Base-by-base conservation (phyloP, 2,888 invertebrate genomes). In the Gastrophysa polygoni region DNA sequence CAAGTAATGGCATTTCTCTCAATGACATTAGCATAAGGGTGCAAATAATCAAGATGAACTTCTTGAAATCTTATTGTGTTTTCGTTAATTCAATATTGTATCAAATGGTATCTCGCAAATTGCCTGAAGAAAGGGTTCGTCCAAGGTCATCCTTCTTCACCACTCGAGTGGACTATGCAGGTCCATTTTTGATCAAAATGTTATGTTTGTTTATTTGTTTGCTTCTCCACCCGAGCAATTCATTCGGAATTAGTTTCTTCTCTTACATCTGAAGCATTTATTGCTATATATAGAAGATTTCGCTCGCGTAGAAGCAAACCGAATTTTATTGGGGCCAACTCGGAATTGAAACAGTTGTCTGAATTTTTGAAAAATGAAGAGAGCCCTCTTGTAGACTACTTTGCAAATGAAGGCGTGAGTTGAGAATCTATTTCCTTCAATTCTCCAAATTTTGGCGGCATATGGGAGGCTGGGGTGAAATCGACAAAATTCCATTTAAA, bases 401-500 rank as follows among this genome's bases (percentile, higher is more conserved):
- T 47, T 44, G 29, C 29, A 38, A 52, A 51, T 34, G 44, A 62
- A 47, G 47, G 47, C 8, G 32, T 75, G 2, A 46, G 51, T 2
- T 77, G 75, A 74, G 63, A 72, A 32, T 78, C 76, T 48, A 76
- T 72, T 44, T 73, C 74, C 5, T 70, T 74, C 5, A 48, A 57
- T 17, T 60, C 73, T 18, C 73, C 74, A 2, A 70, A 75, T 57
- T 72, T 72, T 54, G 73, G 76, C 10, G 75, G 76, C 4, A 44
- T 75, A 6, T 75, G 74, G 73, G 75, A 77, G 59, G 69, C 72
- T 5, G 71, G 68, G 2, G 68, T 77, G 8, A 73, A 73, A 49
- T 64, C 67, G 0, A 58, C 71, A 4, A 78, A 77, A 64, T 66
- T 52, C 55, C 76, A 76, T 57, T 50, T 77, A 11, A 63, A 66